Conservation (phyloP, 2,888 invertebrate genomes). For the Hydropsyche betteni region DNA sequence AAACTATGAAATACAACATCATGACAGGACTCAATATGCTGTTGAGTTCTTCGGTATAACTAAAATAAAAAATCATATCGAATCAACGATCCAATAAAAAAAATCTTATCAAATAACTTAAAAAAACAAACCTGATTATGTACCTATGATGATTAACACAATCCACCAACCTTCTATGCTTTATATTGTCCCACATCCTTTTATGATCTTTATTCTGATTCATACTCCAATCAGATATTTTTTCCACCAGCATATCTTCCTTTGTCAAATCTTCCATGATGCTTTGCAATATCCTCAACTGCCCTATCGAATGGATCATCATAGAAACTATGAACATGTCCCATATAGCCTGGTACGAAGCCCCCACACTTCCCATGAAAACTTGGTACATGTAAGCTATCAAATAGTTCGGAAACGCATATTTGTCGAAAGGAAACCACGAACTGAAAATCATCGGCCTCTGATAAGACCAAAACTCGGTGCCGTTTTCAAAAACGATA, state of each 20-base stretch:
- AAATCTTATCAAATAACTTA: neutral
- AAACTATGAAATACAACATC: constrained; percentile 63
- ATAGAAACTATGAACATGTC: constrained; percentile 60
- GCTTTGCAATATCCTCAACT: constrained; percentile 57
- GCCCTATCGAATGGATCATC: constrained; percentile 62
- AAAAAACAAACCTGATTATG: constrained; percentile 42
- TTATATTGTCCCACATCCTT: constrained; percentile 11
- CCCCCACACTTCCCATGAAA: constrained; percentile 59
- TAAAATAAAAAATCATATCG: constrained; percentile 52
- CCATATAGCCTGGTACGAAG: constrained; percentile 60
- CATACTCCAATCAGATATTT: neutral
- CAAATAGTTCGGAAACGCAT: constrained; percentile 41
- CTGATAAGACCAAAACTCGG: constrained; percentile 46
- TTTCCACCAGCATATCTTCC: constrained; percentile 6
- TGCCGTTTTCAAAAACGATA: constrained; percentile 43
- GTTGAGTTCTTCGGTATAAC: constrained; percentile 59
- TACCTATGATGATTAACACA: constrained; percentile 48
- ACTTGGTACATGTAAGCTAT: constrained; percentile 55
- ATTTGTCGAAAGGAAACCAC: constrained; percentile 52
- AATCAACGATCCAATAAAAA: neutral
- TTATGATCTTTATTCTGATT: neutral
- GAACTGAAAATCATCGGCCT: constrained; percentile 49
- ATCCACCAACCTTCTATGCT: constrained; percentile 40
- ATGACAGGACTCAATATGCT: constrained; percentile 61
- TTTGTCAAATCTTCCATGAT: constrained; percentile 35